A percentile compares a stretch with the other conserved stretches of the same genome.
Conservation (phyloP, 2,888 invertebrate species). For the Therioaphis trifolii region DNA sequence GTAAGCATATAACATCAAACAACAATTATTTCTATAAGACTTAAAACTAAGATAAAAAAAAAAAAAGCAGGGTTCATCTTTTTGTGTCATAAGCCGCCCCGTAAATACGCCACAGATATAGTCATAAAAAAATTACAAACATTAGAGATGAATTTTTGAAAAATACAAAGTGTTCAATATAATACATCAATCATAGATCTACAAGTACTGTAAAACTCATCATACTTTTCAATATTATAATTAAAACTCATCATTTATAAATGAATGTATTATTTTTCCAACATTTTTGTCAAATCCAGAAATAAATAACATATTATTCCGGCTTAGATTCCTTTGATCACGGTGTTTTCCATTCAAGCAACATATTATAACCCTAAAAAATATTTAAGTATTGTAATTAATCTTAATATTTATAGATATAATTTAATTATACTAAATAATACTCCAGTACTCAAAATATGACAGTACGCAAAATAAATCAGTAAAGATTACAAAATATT, state of each 20-base stretch:
- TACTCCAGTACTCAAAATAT: not conserved
- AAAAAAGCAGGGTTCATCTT: too few relatives aligned
- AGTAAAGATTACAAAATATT: not conserved
- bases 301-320: slow-evolving; percentile 58
- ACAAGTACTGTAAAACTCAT: too few relatives aligned
- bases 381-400: not conserved
- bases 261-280: slow-evolving; percentile 60
- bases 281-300: slow-evolving; percentile 63
- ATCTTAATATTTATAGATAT: not conserved
- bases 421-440: not conserved
- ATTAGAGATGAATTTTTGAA: too few relatives aligned
- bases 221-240: too few relatives aligned
- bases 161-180: too few relatives aligned
- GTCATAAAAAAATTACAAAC: too few relatives aligned
- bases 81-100: too few relatives aligned
- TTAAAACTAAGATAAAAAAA: too few relatives aligned
- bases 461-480: not conserved
- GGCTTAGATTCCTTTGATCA: slow-evolving; percentile 33
- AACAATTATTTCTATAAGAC: too few relatives aligned
- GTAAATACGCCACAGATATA: too few relatives aligned
- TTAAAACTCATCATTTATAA: slow-evolving; percentile 62
- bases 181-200: too few relatives aligned
- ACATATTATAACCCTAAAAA: slow-evolving; percentile 61
- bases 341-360: slow-evolving; percentile 58
- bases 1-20: too few relatives aligned